A percentile compares a stretch with the other conserved stretches of the same genome.
phyloP scores from a whole-genome alignment of 2,113 vertebrate genomes.

The Nicator chloris region DNA sequence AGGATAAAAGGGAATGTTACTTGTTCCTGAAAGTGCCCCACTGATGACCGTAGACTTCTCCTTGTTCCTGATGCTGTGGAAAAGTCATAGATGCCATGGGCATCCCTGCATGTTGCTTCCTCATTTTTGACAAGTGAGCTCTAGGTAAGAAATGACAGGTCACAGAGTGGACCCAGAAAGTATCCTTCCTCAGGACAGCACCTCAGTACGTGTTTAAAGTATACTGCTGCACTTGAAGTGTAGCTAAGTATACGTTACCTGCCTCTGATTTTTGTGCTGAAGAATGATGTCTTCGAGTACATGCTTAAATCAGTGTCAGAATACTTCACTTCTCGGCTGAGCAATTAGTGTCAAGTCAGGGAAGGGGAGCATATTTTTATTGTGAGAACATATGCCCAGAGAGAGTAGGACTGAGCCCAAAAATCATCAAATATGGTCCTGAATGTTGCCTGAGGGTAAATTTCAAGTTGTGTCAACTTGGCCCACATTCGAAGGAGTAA shows the following conservation, averaged over 20 bases:
- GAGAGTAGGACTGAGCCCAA: conserved; percentile 10
- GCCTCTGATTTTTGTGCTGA: not conserved
- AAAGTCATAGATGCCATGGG: accelerated
- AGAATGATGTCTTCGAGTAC: not conserved
- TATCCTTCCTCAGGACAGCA: not conserved
- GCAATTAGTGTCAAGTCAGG: conserved; percentile 16
- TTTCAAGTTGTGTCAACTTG: conserved; percentile 7
- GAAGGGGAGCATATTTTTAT: conserved; percentile 30
- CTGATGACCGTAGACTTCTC: not conserved
- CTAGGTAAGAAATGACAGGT: not conserved
- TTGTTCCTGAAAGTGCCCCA: not conserved
- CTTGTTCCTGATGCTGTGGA: not conserved
- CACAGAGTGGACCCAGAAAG: not conserved
- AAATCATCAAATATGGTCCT: conserved; percentile 14
- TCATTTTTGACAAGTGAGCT: not conserved
- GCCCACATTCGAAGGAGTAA: not conserved
- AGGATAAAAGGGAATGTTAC: not conserved
- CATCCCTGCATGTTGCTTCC: not conserved
- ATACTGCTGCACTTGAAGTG: not conserved
- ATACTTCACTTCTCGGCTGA: conserved; percentile 7
- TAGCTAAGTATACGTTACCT: not conserved
- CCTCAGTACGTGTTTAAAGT: not conserved
- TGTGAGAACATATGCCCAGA: conserved; percentile 14
- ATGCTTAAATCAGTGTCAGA: not conserved
- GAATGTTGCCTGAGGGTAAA: conserved; percentile 11